Evolutionary conservation across 2,888 invertebrate genomes (phyloP), one percentile per base, ranked within the genome.

Genomic region (Caenorhabditis sp.): DNA sequence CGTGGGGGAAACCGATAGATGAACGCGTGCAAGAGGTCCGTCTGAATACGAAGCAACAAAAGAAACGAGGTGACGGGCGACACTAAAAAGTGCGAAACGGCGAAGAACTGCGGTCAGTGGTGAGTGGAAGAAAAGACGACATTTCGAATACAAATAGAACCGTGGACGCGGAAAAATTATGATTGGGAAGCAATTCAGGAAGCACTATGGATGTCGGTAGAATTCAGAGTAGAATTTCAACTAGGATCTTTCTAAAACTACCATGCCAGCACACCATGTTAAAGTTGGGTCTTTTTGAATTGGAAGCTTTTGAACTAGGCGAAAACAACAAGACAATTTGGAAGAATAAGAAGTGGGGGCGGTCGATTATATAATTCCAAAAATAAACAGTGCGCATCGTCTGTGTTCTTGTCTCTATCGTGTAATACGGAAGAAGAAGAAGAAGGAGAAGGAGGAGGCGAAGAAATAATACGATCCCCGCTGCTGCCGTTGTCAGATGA

Each of bases 291-390:
- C 35, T 35, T 2, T 35, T 35, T 13, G 27, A 55, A n/a, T 53
- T 26, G 2, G 35, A 35, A 35, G 35, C 35, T 35, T 35, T 35
- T 35, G 35, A 35, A 35, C 35, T 35, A 13, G 35, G 68, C 58
- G 52, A 52, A 68, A 58, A 59, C 68, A 68, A 68, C 58, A 58
- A 58, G 58, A 68, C 50, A 58, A 52, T 48, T 58, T 56, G 50
- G 41, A 48, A 26, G 35, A 41, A 20, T 46, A 48, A 13, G 37
- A 35, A 32, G 24, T 32, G 58, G 17, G 9, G 35, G 17, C 30
- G 39, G 55, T 35, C 37, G 68, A 68, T 68, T 68, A 68, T 68
- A 68, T 68, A 68, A 68, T 58, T 68, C 68, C 58, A 68, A 68
- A 59, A 68, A 68, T 68, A 68, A 68, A 68, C 68, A 68, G 58